These are phyloP conservation scores for Suricata suricatta DNA, from an alignment of 2,113 vertebrate species.

Conservation along the genomic window DNA sequence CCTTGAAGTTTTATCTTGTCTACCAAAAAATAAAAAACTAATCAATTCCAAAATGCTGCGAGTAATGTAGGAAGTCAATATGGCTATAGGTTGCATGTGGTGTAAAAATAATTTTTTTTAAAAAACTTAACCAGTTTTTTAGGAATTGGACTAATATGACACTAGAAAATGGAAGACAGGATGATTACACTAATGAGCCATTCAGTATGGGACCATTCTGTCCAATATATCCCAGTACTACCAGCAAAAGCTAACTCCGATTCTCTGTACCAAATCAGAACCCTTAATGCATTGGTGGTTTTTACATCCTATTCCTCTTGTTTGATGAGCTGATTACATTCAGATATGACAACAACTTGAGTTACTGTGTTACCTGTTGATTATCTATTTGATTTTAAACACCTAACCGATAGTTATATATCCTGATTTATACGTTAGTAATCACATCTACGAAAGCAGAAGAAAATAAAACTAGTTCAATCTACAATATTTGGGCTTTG, in stretches of 20 bases:
- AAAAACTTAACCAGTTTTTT: neutral
- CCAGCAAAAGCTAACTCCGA: neutral
- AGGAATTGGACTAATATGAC: neutral
- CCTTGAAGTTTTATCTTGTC: neutral
- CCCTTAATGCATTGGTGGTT: neutral
- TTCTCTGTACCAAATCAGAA: neutral
- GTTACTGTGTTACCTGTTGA: neutral
- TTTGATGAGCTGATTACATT: neutral
- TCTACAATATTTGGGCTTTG: neutral
- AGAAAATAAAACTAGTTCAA: neutral
- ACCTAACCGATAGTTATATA: neutral
- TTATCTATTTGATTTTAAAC: neutral
- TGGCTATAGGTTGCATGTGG: neutral
- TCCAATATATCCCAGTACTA: neutral
- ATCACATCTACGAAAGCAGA: neutral
- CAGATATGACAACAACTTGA: neutral
- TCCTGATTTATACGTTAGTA: neutral
- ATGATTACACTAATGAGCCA: neutral
- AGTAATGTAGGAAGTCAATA: neutral
- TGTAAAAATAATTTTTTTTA: neutral
- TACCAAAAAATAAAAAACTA: neutral
- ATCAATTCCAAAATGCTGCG: neutral
- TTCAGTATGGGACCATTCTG: accelerated
- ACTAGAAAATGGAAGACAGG: neutral
- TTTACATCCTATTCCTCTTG: neutral